These are phyloP conservation scores for Magallana angulata DNA, from an alignment of 1,140 invertebrate genomes.

Conservation along the genomic window DNA sequence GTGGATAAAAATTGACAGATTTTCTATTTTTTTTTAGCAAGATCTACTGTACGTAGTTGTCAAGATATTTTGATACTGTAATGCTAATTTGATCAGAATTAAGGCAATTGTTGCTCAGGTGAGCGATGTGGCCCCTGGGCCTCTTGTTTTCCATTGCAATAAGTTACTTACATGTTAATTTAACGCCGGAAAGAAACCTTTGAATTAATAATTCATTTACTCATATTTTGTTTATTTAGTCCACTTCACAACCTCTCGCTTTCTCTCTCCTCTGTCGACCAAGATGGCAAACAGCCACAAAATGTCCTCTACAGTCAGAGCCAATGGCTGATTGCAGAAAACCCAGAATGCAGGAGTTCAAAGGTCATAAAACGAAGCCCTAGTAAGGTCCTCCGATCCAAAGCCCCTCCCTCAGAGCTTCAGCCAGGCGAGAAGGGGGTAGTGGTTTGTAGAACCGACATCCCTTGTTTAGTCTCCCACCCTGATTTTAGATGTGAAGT, in stretches of 20 bases:
- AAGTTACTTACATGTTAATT: too few relatives aligned
- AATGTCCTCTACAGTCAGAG: background rate
- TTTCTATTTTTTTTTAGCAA: too few relatives aligned
- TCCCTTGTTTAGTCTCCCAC: background rate
- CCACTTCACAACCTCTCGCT: background rate
- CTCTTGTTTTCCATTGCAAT: too few relatives aligned
- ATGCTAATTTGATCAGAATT: too few relatives aligned
- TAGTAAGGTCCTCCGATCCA: background rate
- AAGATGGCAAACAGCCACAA: background rate
- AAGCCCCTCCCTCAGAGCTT: background rate
- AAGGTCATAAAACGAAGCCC: background rate
- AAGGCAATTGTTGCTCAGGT: too few relatives aligned
- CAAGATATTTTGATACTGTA: too few relatives aligned
- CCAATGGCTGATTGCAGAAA: background rate
- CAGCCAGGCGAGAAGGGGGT: background rate
- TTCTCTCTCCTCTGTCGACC: background rate
- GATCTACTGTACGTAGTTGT: too few relatives aligned
- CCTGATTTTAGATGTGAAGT: background rate
- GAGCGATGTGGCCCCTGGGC: too few relatives aligned
- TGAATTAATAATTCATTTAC: too few relatives aligned
- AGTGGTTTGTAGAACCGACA: background rate
- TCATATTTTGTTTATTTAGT: background rate
- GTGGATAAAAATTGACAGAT: too few relatives aligned
- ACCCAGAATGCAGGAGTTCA: constrained; percentile 16
- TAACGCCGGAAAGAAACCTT: too few relatives aligned